phyloP scores from a whole-genome alignment of 2,113 vertebrate species.

The Mellivora capensis region DNA sequence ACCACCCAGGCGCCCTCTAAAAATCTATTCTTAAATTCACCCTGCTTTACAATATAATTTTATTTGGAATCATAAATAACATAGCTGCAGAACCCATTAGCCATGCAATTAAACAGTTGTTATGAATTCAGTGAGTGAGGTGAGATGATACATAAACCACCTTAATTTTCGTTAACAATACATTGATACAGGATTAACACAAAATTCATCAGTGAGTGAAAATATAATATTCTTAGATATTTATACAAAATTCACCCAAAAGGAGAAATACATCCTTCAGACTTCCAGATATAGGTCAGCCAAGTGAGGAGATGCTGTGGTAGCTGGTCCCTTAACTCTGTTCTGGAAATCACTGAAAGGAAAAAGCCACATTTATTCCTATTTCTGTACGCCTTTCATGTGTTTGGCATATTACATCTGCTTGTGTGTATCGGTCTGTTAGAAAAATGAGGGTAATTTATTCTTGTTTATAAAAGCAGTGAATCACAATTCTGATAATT shows the following conservation, averaged over 20 bases:
- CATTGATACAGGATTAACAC: background rate
- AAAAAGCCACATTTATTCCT: background rate
- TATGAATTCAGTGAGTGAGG: background rate
- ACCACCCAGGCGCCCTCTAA: background rate
- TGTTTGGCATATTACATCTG: background rate
- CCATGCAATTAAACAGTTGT: background rate
- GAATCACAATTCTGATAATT: background rate
- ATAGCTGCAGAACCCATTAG: background rate
- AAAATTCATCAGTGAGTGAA: background rate
- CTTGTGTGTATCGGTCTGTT: background rate
- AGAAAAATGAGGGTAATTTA: background rate
- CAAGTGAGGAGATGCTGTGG: background rate
- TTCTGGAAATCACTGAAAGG: background rate
- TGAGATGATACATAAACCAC: background rate
- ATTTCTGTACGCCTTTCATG: background rate
- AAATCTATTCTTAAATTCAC: background rate
- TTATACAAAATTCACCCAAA: background rate
- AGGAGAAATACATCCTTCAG: background rate
- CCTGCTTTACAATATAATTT: background rate
- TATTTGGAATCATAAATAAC: conserved; percentile 15
- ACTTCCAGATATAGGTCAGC: background rate
- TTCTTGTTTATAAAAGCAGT: background rate
- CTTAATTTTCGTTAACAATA: background rate
- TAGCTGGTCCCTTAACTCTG: background rate
- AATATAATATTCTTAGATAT: background rate